These are phyloP conservation scores for Hydraecia micacea DNA, from an alignment of 2,888 invertebrate species.

Conservation along the genomic window DNA sequence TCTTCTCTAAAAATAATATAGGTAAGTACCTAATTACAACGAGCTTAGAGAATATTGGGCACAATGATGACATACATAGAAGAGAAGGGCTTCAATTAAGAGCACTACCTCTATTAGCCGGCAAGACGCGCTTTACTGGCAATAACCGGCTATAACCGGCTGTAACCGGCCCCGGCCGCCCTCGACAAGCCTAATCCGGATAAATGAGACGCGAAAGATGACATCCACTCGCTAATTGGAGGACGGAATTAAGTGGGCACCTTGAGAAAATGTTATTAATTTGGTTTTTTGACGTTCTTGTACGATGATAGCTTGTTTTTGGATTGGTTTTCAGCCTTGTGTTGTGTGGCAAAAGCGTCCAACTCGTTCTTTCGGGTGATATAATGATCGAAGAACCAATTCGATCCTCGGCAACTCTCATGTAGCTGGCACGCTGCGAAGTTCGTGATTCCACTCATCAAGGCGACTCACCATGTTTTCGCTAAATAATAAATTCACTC, in stretches of 20 bases:
- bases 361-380: background rate
- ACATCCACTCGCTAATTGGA: conserved; percentile 81
- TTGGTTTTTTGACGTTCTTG: conserved; percentile 47
- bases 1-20: background rate
- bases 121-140: conserved; percentile 76
- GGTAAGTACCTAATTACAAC: conserved; percentile 27
- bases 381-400: background rate
- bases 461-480: background rate
- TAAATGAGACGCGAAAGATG: conserved; percentile 84
- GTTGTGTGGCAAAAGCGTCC: background rate
- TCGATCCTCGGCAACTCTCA: background rate
- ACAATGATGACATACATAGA: conserved; percentile 69
- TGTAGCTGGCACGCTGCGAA: background rate
- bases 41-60: conserved; percentile 53
- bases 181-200: conserved; percentile 78
- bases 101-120: conserved; percentile 80
- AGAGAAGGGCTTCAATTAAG: conserved; percentile 80
- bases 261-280: conserved; percentile 58
- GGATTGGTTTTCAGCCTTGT: background rate
- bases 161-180: conserved; percentile 76
- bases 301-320: background rate
- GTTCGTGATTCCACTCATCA: background rate
- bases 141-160: conserved; percentile 75
- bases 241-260: conserved; percentile 73
- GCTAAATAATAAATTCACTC: background rate